Conservation (phyloP, 2,113 vertebrate species). For the Saccopteryx leptura region DNA sequence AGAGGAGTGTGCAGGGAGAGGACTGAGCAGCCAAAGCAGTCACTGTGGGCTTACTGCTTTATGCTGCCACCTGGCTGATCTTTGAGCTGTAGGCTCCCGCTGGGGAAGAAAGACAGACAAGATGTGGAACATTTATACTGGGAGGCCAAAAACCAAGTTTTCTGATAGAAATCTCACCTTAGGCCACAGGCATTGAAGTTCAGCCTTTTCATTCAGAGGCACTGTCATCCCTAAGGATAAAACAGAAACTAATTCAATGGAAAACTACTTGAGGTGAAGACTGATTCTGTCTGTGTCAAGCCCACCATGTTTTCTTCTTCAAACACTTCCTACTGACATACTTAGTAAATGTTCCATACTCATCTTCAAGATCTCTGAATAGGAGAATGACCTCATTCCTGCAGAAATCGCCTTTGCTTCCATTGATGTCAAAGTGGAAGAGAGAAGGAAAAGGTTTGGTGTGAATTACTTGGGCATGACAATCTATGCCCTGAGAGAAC, state of each 20-base stretch:
- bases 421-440: neutral
- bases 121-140: neutral
- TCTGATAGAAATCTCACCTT: neutral
- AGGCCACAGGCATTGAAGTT: neutral
- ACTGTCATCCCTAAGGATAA: neutral
- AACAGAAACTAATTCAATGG: neutral
- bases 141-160: neutral
- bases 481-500: neutral
- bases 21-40: neutral
- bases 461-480: neutral
- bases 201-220: neutral
- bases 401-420: conserved; percentile 5
- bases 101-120: neutral
- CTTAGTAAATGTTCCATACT: neutral
- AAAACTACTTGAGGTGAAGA: neutral
- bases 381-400: neutral
- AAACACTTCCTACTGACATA: neutral
- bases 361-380: neutral
- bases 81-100: neutral
- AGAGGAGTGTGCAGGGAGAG: neutral
- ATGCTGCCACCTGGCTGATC: conserved; percentile 75
- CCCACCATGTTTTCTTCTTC: neutral
- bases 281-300: neutral
- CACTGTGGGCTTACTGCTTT: neutral
- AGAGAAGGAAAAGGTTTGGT: neutral